Evolutionary conservation across 2,888 invertebrate genomes (phyloP), one percentile per base, ranked within the genome.

Genomic region (Helicoverpa assulta): DNA sequence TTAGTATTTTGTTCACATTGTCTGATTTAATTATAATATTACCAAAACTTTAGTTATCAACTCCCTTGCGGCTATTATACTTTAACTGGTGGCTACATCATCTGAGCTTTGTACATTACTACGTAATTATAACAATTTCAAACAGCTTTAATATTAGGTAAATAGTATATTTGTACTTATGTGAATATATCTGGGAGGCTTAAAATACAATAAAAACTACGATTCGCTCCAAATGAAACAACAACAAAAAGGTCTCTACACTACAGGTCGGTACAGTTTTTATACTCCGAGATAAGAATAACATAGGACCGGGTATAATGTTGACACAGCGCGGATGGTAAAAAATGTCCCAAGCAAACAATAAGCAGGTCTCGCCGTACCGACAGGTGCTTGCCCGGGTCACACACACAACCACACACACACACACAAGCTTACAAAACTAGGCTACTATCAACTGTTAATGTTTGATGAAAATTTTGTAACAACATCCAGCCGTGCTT

Each of bases 341-440:
- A 81, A 82, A 81, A 80, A 78, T 67, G 69, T 75, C 73, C 69
- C 62, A 55, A 65, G 62, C 74, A 80, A 83, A 81, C 78, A 80
- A 72, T 68, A 71, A 76, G 67, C 78, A 82, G 76, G 77, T 83
- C 72, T 80, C 66, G 54, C 58, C 67, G 61, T 40, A 59, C 58
- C 73, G 80, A 83, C 82, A 83, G 83, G 82, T 83, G 81, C 83
- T 66, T 53, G 77, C 80, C 69, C 73, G 73, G 61, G 62, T 58
- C 63, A 64, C 78, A 67, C 76, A 66, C 77, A 67, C 57, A 56
- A 14, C n/a, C 29, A 52, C n/a, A 56, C 10, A 52, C 29, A 50
- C 43, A 61, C 40, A 57, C 51, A 65, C 54, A 64, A 29, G 26
- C 58, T 21, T 16, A 56, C n/a, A 16, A 33, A 67, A 56, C 26